Base-by-base conservation (phyloP, 2,797 vertebrate genomes). In the Alca torda region DNA sequence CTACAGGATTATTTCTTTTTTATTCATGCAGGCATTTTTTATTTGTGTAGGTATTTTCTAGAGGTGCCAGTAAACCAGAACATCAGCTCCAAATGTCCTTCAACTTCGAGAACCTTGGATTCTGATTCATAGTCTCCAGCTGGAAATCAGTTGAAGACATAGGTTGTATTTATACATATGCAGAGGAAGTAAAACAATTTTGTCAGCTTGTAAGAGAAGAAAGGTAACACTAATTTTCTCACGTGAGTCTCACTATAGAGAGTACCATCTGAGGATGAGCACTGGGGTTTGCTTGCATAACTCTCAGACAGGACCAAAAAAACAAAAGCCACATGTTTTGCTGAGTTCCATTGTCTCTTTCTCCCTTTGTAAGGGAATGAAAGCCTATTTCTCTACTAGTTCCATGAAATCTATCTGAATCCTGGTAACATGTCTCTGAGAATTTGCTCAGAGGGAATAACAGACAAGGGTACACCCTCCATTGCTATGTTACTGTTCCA, bases 401-500 rank as follows among this genome's bases (percentile, higher is more conserved):
- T 95, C 75, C 82, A 91, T 95, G 76, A 93, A 87, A 88, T 89
- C 68, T 93, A 54, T 83, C 94, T 59, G 86, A 86, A 72, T 91
- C 81, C 65, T 95, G 73, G 87, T 95, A 94, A 94, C 73, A 76
- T 20, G 78, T 46, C 93, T 94, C 91, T 95, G 84, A 96, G 93
- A 96, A 90, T 93, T 94, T 83, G 89, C 95, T 95, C 94, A 92
- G 88, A 89, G 88, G 94, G 92, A 94, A 82, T 92, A 94, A 54
- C 6, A 90, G 94, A 89, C 84, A 68, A 68, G 95, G 93, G 93
- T 95, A 96, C 95, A 96, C 94, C 95, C 93, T 96, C 75, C 93
- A 77, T 78, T 95, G 95, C 93, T 96, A 94, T 96, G 94, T 97
- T 95, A 80, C 91, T 95, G 89, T 78, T 97, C 90, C 93, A 92